Percentiles rank a stretch among this genome's conserved stretches.
phyloP scores from a whole-genome alignment of 2,888 invertebrate genomes.

The Agonopterix alstromeriana region DNA sequence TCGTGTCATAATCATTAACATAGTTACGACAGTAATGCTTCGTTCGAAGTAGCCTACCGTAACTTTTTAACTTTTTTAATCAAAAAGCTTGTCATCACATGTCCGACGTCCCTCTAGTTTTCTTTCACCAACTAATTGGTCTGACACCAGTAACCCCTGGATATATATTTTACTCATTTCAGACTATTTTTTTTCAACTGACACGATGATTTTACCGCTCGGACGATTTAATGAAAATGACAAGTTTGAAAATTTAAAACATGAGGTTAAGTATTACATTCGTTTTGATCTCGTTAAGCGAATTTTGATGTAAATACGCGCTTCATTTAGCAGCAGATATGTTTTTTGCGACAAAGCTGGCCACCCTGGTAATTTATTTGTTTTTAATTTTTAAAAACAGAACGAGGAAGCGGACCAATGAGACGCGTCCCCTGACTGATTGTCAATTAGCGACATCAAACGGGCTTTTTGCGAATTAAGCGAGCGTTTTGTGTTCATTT shows the following conservation, averaged over 20 bases:
- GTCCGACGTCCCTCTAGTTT: conserved; percentile 54
- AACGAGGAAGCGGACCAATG: conserved; percentile 68
- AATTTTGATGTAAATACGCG: background rate
- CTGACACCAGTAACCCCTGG: conserved; percentile 57
- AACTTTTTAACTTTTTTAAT: conserved; percentile 17
- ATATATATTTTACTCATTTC: conserved; percentile 45
- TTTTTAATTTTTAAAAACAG: conserved; percentile 74
- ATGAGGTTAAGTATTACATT: background rate
- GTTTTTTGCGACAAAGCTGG: conserved; percentile 35
- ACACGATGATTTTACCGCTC: conserved; percentile 33
- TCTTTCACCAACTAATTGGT: conserved; percentile 72
- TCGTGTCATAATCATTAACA: too few species aligned
- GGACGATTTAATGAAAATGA: conserved; percentile 43
- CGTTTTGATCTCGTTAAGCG: conserved; percentile 2
- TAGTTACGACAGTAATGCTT: background rate
- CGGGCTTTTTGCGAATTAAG: conserved; percentile 77
- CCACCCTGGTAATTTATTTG: conserved; percentile 64
- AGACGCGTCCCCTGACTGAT: conserved; percentile 72
- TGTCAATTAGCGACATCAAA: conserved; percentile 78
- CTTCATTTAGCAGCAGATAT: conserved; percentile 7
- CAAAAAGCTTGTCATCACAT: conserved; percentile 49
- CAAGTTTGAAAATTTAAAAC: conserved; percentile 29
- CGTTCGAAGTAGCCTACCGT: conserved; percentile 6
- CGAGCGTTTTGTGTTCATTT: conserved; percentile 69
- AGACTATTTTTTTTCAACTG: conserved; percentile 26